Conservation (phyloP, 2,797 vertebrate species). For the Philypnodon macrostomus region DNA sequence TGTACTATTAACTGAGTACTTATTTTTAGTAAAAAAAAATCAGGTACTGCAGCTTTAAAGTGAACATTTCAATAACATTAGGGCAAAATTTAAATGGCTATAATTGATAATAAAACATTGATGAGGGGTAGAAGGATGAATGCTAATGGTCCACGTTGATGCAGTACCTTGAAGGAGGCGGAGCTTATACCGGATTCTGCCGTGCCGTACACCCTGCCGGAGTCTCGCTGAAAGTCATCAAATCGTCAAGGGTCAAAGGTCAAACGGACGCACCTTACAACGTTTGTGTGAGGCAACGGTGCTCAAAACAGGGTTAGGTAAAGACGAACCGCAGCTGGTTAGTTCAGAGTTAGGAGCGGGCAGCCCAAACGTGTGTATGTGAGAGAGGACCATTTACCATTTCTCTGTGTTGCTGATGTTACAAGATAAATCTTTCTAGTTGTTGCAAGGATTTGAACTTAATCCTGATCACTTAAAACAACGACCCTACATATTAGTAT, state of each 20-base stretch:
- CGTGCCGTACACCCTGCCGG: slow-evolving; percentile 81
- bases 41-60: slow-evolving; percentile 2
- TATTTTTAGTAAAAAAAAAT: no score
- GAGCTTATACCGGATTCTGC: slow-evolving; percentile 88
- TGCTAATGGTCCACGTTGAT: slow-evolving; percentile 60
- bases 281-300: slow-evolving; percentile 49
- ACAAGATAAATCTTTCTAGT: no score
- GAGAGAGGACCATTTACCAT: no score
- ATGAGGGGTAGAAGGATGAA: slow-evolving; percentile 32
- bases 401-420: no score
- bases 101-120: slow-evolving; percentile 22
- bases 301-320: slow-evolving; percentile 59
- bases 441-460: no score
- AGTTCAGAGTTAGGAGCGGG: slow-evolving; percentile 60
- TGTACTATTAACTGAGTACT: no score
- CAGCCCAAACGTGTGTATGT: slow-evolving; percentile 42
- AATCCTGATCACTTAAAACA: no score
- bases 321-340: slow-evolving; percentile 63
- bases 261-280: slow-evolving; percentile 50
- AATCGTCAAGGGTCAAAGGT: slow-evolving; percentile 73
- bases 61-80: neutral
- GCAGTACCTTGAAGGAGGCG: slow-evolving; percentile 84
- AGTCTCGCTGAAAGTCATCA: slow-evolving; percentile 81
- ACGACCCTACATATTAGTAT: no score
- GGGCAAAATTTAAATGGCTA: neutral